A percentile compares a stretch with the other conserved stretches of the same genome.
phyloP scores from a whole-genome alignment of 2,888 invertebrate genomes.

The Phortica okadai region DNA sequence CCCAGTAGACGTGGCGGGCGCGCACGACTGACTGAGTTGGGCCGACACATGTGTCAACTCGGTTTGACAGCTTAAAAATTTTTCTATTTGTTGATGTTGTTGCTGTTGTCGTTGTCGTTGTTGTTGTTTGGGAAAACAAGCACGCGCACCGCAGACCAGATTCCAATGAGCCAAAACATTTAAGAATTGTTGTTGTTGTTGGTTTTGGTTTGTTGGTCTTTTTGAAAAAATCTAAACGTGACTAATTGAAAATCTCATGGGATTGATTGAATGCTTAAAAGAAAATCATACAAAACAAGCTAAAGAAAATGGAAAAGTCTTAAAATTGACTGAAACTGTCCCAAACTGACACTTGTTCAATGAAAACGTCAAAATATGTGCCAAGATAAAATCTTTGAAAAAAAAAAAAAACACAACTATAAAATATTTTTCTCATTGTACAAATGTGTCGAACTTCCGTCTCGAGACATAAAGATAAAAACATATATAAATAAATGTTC shows the following conservation, averaged over 20 bases:
- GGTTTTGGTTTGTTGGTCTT: conserved; percentile 1
- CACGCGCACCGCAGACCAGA: conserved; percentile 25
- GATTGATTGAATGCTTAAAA: conserved; percentile 35
- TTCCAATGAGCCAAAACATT: conserved; percentile 6
- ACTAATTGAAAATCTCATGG: conserved; percentile 66
- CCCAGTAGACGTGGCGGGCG: background rate
- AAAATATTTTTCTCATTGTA: background rate
- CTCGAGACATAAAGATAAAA: background rate
- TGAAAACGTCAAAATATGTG: conserved; percentile 10
- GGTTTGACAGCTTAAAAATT: conserved; percentile 68
- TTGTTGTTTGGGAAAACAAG: conserved; percentile 46
- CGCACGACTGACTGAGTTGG: background rate
- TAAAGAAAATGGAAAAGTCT: background rate
- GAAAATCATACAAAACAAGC: background rate
- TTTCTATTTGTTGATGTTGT: conserved; percentile 46
- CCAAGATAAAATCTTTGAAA: background rate
- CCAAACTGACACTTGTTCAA: conserved; percentile 38
- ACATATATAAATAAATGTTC: conserved; percentile 44
- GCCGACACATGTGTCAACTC: conserved; percentile 61
- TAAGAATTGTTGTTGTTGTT: conserved; percentile 1
- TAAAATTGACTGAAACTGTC: conserved; percentile 13
- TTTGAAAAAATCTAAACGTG: conserved; percentile 49
- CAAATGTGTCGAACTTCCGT: conserved; percentile 17
- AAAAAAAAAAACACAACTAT: conserved; percentile 7
- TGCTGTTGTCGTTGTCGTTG: conserved; percentile 50